Percentiles rank a stretch among this genome's conserved stretches.
Conservation (phyloP, 2,888 invertebrate species). For the Tanaodytes sp. region DNA sequence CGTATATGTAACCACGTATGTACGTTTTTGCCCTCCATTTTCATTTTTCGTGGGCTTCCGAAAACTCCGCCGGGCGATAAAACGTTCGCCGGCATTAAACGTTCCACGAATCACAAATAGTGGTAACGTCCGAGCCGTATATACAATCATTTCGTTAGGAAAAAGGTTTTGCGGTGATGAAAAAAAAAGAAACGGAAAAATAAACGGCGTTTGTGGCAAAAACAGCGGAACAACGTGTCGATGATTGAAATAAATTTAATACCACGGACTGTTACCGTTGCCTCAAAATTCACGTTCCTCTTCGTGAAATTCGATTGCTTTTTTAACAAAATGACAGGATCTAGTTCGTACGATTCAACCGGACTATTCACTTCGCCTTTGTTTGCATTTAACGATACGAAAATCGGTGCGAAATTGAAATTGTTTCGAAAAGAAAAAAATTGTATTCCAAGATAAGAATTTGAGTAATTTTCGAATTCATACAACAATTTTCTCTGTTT, state of each 20-base stretch:
- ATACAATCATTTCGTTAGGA: constrained; percentile 42
- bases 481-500: too few species aligned
- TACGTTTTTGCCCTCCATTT: constrained; percentile 55
- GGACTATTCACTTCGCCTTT: too few species aligned
- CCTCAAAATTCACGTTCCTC: too few species aligned
- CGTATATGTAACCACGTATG: constrained; percentile 26
- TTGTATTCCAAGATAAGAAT: too few species aligned
- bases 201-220: constrained; percentile 20
- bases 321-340: too few species aligned
- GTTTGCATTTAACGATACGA: too few species aligned
- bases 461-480: too few species aligned
- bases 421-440: too few species aligned
- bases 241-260: constrained; percentile 53
- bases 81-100: constrained; percentile 50
- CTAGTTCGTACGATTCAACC: too few species aligned
- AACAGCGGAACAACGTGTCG: constrained; percentile 37
- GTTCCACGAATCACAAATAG: constrained; percentile 50
- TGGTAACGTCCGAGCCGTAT: constrained; percentile 36
- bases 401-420: too few species aligned
- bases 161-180: background rate
- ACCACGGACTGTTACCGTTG: too few species aligned
- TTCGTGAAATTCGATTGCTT: too few species aligned
- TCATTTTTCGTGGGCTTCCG: constrained; percentile 51
- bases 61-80: constrained; percentile 52
- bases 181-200: constrained; percentile 4